Conservation (phyloP, 2,888 invertebrate species). For the Agrochola litura region DNA sequence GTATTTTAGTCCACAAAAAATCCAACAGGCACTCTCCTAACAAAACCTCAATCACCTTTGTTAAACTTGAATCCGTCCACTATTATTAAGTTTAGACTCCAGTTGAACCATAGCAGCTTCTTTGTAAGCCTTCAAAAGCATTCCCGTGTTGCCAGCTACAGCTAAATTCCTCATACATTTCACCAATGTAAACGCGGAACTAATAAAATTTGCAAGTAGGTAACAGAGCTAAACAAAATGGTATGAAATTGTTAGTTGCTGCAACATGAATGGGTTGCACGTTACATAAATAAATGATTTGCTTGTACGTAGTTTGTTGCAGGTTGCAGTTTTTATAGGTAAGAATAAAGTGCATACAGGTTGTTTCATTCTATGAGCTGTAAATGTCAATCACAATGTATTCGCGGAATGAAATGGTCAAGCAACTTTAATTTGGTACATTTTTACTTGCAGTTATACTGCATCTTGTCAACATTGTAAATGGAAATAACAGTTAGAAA, state of each 20-base stretch:
- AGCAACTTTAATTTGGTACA: too few relatives aligned
- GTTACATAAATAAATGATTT: slow-evolving; percentile 41
- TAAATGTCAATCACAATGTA: background rate
- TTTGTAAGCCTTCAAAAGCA: slow-evolving; percentile 66
- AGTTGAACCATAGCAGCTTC: slow-evolving; percentile 54
- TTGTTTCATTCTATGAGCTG: background rate
- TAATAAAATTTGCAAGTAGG: slow-evolving; percentile 65
- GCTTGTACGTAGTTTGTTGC: slow-evolving; percentile 20
- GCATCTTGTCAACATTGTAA: background rate
- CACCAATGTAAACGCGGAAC: slow-evolving; percentile 62
- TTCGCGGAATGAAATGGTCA: background rate
- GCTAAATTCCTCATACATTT: slow-evolving; percentile 66
- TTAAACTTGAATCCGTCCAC: slow-evolving; percentile 34
- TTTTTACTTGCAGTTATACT: background rate
- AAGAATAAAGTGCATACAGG: background rate
- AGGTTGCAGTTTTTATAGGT: slow-evolving; percentile 14
- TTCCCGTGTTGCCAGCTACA: slow-evolving; percentile 53
- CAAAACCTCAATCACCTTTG: slow-evolving; percentile 43
- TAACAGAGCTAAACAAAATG: slow-evolving; percentile 59
- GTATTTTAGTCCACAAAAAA: slow-evolving; percentile 18
- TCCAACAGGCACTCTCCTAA: background rate
- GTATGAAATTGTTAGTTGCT: slow-evolving; percentile 59
- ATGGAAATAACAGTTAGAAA: background rate
- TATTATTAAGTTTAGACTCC: slow-evolving; percentile 52
- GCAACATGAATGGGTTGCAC: slow-evolving; percentile 45